Evolutionary conservation across 2,888 invertebrate species (phyloP).

Genomic region (Sclerodermus sp.): DNA sequence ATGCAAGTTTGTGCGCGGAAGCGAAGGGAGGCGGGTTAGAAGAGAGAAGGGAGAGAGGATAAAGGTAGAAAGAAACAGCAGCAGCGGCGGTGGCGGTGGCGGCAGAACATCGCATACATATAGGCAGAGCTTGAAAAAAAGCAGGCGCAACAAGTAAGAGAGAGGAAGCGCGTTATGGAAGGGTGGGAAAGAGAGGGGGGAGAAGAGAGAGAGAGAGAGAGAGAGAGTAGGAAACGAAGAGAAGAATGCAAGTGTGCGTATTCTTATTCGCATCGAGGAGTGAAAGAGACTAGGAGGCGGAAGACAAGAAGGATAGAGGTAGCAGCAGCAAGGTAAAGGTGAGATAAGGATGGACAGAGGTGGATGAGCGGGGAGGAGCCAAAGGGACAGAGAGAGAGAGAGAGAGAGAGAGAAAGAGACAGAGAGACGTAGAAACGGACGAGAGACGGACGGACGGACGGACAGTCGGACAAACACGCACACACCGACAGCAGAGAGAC

Average conservation of each 20-base stretch:
- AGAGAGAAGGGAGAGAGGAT: slow-evolving; percentile 19
- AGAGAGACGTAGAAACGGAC: slow-evolving; percentile 4
- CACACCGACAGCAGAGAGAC: too few species aligned
- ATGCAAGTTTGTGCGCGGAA: neutral
- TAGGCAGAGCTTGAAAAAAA: neutral
- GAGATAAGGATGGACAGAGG: slow-evolving; percentile 14
- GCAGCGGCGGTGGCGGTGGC: too few species aligned
- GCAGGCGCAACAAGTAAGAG: too few species aligned
- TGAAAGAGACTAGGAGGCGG: slow-evolving; percentile 11
- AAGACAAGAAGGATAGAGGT: slow-evolving; percentile 23
- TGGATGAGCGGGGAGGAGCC: slow-evolving; percentile 52
- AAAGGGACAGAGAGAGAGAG: slow-evolving; percentile 56
- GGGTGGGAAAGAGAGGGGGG: slow-evolving; percentile 12
- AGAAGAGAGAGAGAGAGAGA: slow-evolving; percentile 22
- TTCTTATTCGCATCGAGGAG: slow-evolving; percentile 6
- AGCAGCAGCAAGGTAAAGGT: slow-evolving; percentile 3
- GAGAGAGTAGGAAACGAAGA: slow-evolving; percentile 24
- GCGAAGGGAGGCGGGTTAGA: slow-evolving; percentile 1
- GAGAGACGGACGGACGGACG: slow-evolving; percentile 30
- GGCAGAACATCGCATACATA: too few species aligned
- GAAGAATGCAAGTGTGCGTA: too few species aligned
- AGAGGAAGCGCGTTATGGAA: neutral
- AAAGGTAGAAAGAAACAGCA: slow-evolving; percentile 22
- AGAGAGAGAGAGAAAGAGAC: slow-evolving; percentile 30
- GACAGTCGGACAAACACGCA: too few species aligned